A percentile compares a stretch with the other conserved stretches of the same genome.
phyloP scores from a whole-genome alignment of 2,888 invertebrate species.

The Mythimna albipuncta region DNA sequence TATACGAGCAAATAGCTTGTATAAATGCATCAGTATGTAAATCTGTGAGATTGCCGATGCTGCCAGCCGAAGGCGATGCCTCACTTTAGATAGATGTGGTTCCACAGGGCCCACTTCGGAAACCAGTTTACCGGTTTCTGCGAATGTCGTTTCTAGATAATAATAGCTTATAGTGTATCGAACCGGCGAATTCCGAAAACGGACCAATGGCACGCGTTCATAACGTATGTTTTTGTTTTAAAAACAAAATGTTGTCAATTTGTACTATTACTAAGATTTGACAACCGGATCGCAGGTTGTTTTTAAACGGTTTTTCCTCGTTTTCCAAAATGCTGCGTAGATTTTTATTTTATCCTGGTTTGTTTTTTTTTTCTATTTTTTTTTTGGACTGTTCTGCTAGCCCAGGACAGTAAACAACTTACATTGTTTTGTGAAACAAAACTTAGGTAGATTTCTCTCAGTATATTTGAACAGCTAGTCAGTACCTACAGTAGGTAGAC shows the following conservation, averaged over 20 bases:
- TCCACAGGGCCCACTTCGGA: constrained; percentile 57
- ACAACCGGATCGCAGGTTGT: background rate
- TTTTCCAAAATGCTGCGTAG: background rate
- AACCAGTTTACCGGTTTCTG: constrained; percentile 76
- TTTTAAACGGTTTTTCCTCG: constrained; percentile 9
- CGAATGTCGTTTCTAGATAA: constrained; percentile 69
- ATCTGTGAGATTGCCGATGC: constrained; percentile 47
- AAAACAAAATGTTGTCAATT: constrained; percentile 19
- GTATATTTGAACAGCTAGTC: background rate
- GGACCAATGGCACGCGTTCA: constrained; percentile 54
- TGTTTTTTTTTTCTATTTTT: background rate
- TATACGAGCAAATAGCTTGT: constrained; percentile 37
- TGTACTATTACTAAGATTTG: constrained; percentile 6
- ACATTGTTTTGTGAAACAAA: constrained; percentile 9
- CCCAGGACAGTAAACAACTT: too few relatives aligned
- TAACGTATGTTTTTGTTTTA: constrained; percentile 18
- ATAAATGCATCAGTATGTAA: constrained; percentile 61
- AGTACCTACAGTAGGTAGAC: background rate
- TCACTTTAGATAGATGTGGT: constrained; percentile 58
- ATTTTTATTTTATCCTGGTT: background rate
- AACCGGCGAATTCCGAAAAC: constrained; percentile 64
- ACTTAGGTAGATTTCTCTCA: background rate
- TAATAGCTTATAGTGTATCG: constrained; percentile 64
- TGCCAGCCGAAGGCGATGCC: constrained; percentile 51
- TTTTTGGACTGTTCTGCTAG: too few relatives aligned